Evolutionary conservation across 2,888 invertebrate genomes (phyloP).

Genomic region (Sphaerophoria taeniata): DNA sequence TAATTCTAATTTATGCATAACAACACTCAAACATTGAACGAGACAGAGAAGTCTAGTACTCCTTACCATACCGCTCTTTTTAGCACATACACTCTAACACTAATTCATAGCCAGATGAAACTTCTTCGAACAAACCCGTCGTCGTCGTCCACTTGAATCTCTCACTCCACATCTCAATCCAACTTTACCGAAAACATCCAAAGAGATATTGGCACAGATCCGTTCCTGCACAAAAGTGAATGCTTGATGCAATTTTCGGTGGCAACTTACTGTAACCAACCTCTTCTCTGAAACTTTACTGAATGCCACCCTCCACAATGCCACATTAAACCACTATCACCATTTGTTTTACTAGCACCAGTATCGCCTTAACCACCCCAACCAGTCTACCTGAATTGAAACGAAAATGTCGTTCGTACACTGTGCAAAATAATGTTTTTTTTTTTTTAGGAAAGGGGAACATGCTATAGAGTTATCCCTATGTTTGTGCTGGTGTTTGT

Average conservation of each 20-base stretch:
- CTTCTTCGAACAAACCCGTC: slow-evolving; percentile 7
- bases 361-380: slow-evolving; percentile 51
- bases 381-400: slow-evolving; percentile 67
- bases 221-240: slow-evolving; percentile 73
- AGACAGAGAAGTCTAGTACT: slow-evolving; percentile 61
- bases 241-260: slow-evolving; percentile 73
- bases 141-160: slow-evolving; percentile 11
- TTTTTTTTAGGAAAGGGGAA: slow-evolving; percentile 34
- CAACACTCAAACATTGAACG: slow-evolving; percentile 78
- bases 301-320: slow-evolving; percentile 47
- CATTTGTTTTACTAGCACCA: slow-evolving; percentile 69
- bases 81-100: background rate
- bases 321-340: slow-evolving; percentile 68
- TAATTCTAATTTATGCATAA: slow-evolving; percentile 78
- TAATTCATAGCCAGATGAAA: slow-evolving; percentile 8
- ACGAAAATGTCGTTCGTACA: slow-evolving; percentile 70
- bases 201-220: slow-evolving; percentile 73
- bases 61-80: slow-evolving; percentile 10
- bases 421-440: slow-evolving; percentile 52
- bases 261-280: slow-evolving; percentile 73
- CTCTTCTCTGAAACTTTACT: slow-evolving; percentile 42
- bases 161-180: slow-evolving; percentile 25
- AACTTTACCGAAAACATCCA: slow-evolving; percentile 44
- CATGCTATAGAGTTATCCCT: slow-evolving; percentile 36
- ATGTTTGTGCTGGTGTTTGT: slow-evolving; percentile 15